A percentile compares a stretch with the other conserved stretches of the same genome.
These are phyloP conservation scores for Rallus limicola DNA, from an alignment of 2,113 vertebrate species.

Conservation along the genomic window DNA sequence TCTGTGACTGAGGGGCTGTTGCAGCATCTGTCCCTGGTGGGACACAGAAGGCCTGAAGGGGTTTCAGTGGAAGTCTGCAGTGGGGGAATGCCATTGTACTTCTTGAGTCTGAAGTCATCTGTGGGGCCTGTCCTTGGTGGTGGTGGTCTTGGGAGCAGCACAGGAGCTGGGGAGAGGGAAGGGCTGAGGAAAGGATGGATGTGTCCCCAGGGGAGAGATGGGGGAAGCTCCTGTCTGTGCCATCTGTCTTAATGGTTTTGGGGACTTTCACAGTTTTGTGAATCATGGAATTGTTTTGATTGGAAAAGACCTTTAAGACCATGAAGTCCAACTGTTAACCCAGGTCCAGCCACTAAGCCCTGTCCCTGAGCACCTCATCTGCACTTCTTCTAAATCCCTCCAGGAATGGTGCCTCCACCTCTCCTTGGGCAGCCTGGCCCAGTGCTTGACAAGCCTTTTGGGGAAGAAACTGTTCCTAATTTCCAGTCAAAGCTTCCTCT, in stretches of 20 bases:
- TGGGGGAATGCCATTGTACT: background rate
- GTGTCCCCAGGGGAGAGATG: background rate
- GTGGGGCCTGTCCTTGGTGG: background rate
- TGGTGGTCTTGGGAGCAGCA: background rate
- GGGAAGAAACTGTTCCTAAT: background rate
- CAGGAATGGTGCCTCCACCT: no score
- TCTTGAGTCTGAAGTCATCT: background rate
- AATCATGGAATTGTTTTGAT: background rate
- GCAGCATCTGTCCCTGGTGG: background rate
- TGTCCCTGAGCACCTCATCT: no score
- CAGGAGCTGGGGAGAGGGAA: background rate
- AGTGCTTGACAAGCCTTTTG: background rate
- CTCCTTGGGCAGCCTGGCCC: background rate
- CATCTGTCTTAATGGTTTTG: background rate
- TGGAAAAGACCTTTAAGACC: background rate
- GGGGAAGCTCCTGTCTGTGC: background rate
- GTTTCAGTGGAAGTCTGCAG: background rate
- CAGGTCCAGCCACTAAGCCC: background rate
- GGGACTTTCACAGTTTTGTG: background rate
- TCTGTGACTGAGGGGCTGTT: background rate
- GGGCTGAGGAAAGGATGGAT: background rate
- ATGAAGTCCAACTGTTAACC: background rate
- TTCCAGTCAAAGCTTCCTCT: background rate
- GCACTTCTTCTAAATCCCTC: no score
- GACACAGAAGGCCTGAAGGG: background rate